Evolutionary conservation across 2,888 invertebrate species (phyloP).

Genomic region (Dicyrtomina minuta): DNA sequence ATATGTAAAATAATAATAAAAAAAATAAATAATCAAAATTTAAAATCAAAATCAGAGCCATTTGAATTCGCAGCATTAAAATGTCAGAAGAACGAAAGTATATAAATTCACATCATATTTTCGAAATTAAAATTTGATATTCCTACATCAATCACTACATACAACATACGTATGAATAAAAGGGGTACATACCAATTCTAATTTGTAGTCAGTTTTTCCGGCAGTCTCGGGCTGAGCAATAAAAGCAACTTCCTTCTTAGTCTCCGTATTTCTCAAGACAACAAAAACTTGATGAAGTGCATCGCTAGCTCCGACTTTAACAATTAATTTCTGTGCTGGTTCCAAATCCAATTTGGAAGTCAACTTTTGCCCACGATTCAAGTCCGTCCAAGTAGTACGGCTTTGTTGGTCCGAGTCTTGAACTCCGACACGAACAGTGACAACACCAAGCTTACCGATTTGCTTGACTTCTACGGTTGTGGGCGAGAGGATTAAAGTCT

Average conservation of each 20-base stretch:
- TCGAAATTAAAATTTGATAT: not conserved
- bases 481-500: conserved; percentile 57
- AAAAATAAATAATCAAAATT: not conserved
- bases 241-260: conserved; percentile 83
- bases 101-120: conserved; percentile 37
- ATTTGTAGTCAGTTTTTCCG: conserved; percentile 67
- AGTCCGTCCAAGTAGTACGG: conserved; percentile 46
- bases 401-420: conserved; percentile 78
- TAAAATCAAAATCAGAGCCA: not conserved
- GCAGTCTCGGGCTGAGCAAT: conserved; percentile 80
- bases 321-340: conserved; percentile 76
- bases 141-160: too few relatives aligned
- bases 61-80: too few relatives aligned
- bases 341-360: conserved; percentile 69
- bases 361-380: conserved; percentile 74
- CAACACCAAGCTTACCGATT: conserved; percentile 73
- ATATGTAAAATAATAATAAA: not conserved
- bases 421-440: conserved; percentile 79
- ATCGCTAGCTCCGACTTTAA: conserved; percentile 54
- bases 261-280: conserved; percentile 67
- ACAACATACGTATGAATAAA: too few relatives aligned
- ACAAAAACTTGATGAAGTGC: conserved; percentile 81
- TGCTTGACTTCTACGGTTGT: conserved; percentile 61
- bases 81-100: conserved; percentile 51
- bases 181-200: conserved; percentile 84